Base-by-base conservation (phyloP, 2,113 vertebrate species). In the Microtus pennsylvanicus region DNA sequence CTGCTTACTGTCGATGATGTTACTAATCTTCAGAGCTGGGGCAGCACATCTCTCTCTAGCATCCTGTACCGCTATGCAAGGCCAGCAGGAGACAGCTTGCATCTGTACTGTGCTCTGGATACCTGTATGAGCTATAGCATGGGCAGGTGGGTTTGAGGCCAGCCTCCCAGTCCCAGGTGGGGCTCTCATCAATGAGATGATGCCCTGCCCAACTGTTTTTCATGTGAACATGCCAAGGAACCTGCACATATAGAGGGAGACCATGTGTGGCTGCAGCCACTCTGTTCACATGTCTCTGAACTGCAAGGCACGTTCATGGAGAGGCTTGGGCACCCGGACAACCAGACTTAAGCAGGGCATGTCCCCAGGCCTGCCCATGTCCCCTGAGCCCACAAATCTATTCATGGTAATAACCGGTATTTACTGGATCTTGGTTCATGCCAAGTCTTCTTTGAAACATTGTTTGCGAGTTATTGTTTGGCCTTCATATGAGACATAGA, bases 221-320 rank as follows among this genome's bases (percentile, higher is more conserved):
- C 2, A 0, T 2, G 35, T 77, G 17, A 65, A 35, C 1, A 8
- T 17, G 3, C 63, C 75, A 9, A 50, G 8, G 30, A 52, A 30
- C 5, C 38, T 7, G 47, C 2, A 33, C 3, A 2, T 1, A 4
- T 47, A 78, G 16, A 30, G 1, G 47, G 16, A 77, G 11, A 69
- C 30, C 9, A 8, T 61, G 42, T 1, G 9, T 9, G 2, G 33
- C 21, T 47, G 3, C 5, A 21, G 14, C 19, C 0, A 5, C 3
- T 28, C 4, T 22, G 38, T 35, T 28, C 24, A 45, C 14, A 2
- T 16, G 1, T 3, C 42, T 50, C 30, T 28, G 28, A 85, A 26
- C 63, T 69, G 61, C 61, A n/a, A 89, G 74, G 8, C 7, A 76
- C 0, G 11, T 11, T 67, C 35, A 63, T 11, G 28, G 3, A 33